Evolutionary conservation across 2,888 invertebrate species (phyloP).

Genomic region (Oeneis ivallda): DNA sequence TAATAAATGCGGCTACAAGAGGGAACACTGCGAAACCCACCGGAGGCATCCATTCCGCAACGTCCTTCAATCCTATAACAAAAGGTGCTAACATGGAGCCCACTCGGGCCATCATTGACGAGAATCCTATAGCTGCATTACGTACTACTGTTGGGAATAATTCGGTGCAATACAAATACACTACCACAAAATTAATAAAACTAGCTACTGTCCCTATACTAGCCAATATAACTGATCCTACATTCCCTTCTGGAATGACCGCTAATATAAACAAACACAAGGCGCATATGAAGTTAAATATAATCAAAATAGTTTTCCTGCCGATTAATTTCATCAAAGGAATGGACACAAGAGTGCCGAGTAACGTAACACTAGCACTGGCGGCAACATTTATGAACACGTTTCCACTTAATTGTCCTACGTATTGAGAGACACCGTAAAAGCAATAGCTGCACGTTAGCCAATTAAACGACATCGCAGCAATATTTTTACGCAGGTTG

Average conservation of each 20-base stretch:
- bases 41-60: conserved; percentile 84
- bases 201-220: conserved; percentile 89
- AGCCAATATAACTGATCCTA: conserved; percentile 82
- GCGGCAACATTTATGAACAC: conserved; percentile 91
- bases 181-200: conserved; percentile 91
- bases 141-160: conserved; percentile 94
- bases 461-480: conserved; percentile 90
- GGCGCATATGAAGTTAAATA: conserved; percentile 84
- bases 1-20: conserved; percentile 77
- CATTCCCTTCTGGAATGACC: conserved; percentile 65
- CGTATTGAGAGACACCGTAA: conserved; percentile 92
- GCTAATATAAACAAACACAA: conserved; percentile 83
- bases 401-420: conserved; percentile 89
- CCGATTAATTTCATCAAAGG: conserved; percentile 85
- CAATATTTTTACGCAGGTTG: conserved; percentile 85
- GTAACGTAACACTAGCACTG: conserved; percentile 84
- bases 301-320: conserved; percentile 84
- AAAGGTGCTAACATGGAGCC: conserved; percentile 94
- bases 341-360: conserved; percentile 83
- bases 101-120: conserved; percentile 92
- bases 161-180: conserved; percentile 93
- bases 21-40: conserved; percentile 87
- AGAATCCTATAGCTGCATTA: conserved; percentile 92
- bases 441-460: conserved; percentile 87
- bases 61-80: conserved; percentile 82